Evolutionary conservation across 2,888 invertebrate species (phyloP).

Genomic region (Melitaea athalia): DNA sequence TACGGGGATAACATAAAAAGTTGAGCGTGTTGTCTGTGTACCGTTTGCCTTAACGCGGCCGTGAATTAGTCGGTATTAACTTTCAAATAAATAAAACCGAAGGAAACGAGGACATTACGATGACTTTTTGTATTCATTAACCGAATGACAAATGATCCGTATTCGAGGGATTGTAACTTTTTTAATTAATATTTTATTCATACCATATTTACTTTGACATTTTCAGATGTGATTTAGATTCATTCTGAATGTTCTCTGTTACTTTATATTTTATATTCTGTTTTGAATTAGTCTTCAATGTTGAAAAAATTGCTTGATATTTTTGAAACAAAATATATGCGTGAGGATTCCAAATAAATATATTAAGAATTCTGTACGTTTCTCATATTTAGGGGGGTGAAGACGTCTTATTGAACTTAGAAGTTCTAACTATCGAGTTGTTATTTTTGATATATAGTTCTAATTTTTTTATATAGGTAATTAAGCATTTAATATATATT

Average conservation of each 20-base stretch:
- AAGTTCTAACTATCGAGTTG: no score
- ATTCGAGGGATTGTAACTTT: constrained; percentile 25
- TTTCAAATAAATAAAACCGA: constrained; percentile 65
- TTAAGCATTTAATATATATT: no score
- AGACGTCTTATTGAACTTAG: no score
- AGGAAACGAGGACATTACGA: constrained; percentile 45
- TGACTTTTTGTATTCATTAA: constrained; percentile 50
- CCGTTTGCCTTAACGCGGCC: constrained; percentile 61
- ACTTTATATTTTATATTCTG: neutral
- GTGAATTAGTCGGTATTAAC: constrained; percentile 67
- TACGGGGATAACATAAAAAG: constrained; percentile 69
- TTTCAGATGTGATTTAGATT: constrained; percentile 8
- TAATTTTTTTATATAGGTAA: no score
- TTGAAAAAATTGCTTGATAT: neutral
- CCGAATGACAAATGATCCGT: constrained; percentile 48
- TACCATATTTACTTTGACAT: constrained; percentile 18
- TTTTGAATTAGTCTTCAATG: neutral
- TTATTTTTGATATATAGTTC: no score
- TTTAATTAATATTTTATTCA: constrained; percentile 25
- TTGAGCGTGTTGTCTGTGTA: constrained; percentile 61
- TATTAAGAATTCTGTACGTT: no score
- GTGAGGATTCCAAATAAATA: no score
- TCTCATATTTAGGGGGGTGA: no score
- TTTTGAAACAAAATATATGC: no score
- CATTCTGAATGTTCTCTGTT: neutral